Evolutionary conservation across 2,888 invertebrate genomes (phyloP).

Genomic region (Ophion costatus): DNA sequence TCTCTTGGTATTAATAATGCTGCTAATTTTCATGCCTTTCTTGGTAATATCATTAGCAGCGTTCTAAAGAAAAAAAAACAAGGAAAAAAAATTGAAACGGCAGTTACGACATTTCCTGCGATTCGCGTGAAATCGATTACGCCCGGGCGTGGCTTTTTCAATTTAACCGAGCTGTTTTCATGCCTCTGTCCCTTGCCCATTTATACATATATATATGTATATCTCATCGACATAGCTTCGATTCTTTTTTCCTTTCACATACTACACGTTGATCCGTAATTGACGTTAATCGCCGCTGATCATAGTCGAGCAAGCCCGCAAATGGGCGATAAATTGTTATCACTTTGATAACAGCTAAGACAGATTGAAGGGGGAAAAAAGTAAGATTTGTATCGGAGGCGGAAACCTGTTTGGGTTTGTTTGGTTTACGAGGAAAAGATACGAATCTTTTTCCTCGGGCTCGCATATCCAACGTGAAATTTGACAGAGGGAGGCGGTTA

Average conservation of each 20-base stretch:
- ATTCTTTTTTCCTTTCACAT: not conserved
- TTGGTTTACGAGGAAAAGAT: too few species aligned
- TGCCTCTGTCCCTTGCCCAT: not conserved
- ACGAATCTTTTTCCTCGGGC: too few species aligned
- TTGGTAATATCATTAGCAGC: too few species aligned
- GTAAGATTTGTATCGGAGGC: not conserved
- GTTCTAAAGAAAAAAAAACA: too few species aligned
- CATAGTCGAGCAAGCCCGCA: not conserved
- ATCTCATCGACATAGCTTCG: too few species aligned
- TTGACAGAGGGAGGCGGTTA: too few species aligned
- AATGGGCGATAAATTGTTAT: constrained; percentile 42
- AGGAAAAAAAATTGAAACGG: not conserved
- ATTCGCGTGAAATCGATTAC: constrained; percentile 1
- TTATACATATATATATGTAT: too few species aligned
- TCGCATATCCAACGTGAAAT: not conserved
- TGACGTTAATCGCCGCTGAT: constrained; percentile 20
- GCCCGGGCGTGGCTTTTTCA: not conserved
- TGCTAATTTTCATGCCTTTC: too few species aligned
- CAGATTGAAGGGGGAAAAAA: not conserved
- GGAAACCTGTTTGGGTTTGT: not conserved
- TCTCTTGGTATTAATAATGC: too few species aligned
- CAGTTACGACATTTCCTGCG: constrained; percentile 1
- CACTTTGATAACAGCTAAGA: not conserved
- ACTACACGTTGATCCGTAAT: not conserved
- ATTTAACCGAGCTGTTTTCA: not conserved